phyloP scores from a whole-genome alignment of 2,888 invertebrate species.

The Poecilobothrus nobilitatus region DNA sequence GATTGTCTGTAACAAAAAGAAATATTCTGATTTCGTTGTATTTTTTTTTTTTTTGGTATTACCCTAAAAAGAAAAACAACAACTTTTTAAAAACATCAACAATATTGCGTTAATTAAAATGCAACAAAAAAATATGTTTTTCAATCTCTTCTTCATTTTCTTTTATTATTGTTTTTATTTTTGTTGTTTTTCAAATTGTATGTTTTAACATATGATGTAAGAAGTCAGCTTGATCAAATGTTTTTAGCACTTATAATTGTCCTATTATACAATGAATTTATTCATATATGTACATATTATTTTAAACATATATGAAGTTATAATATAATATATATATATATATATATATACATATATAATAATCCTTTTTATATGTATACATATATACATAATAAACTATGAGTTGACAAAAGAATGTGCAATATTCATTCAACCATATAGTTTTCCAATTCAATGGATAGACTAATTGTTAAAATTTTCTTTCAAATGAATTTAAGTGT shows the following conservation, averaged over 20 bases:
- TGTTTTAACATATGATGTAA: neutral
- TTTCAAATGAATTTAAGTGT: too few relatives aligned
- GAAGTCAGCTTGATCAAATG: neutral
- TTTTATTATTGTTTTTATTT: too few relatives aligned
- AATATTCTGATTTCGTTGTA: neutral
- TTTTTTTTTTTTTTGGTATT: neutral
- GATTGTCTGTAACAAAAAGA: neutral
- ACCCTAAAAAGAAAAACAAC: neutral
- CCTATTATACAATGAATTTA: neutral
- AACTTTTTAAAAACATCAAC: neutral
- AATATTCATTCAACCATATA: neutral
- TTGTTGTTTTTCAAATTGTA: too few relatives aligned
- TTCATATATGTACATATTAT: too few relatives aligned
- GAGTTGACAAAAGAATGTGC: neutral
- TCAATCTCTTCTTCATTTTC: too few relatives aligned
- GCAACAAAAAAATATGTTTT: neutral
- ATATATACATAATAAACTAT: too few relatives aligned
- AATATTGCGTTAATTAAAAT: conserved; percentile 1
- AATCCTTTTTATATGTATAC: too few relatives aligned
- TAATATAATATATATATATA: too few relatives aligned
- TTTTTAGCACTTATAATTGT: neutral
- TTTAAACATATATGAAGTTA: too few relatives aligned
- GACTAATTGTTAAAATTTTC: neutral
- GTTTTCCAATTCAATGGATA: neutral
- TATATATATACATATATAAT: too few relatives aligned